Percentiles rank a stretch among this genome's conserved stretches.
These are phyloP conservation scores for Chiloscyllium punctatum DNA, from an alignment of 2,797 vertebrate genomes.

Conservation along the genomic window DNA sequence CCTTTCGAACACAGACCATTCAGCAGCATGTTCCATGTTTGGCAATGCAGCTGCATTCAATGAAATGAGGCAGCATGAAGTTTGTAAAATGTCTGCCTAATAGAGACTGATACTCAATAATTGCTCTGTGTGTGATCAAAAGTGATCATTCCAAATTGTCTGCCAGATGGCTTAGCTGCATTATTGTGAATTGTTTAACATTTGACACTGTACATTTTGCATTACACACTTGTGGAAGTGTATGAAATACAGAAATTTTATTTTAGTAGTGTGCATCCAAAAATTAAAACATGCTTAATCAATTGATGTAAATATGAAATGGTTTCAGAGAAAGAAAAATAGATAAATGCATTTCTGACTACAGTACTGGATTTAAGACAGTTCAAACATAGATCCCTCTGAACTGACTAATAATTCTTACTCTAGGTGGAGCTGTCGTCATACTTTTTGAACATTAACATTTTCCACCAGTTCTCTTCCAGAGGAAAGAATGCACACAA, in stretches of 20 bases:
- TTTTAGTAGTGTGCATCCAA: neutral
- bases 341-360: neutral
- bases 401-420: neutral
- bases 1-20: neutral
- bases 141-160: neutral
- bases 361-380: neutral
- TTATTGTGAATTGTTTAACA: neutral
- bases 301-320: neutral
- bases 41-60: neutral
- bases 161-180: neutral
- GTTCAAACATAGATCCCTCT: neutral
- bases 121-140: neutral
- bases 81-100: neutral
- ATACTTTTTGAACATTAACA: neutral
- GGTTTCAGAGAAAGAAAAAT: neutral
- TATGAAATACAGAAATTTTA: neutral
- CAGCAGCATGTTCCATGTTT: neutral
- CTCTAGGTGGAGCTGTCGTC: conserved; percentile 31
- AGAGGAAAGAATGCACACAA: neutral
- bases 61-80: neutral
- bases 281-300: neutral
- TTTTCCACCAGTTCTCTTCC: neutral
- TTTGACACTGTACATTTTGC: neutral
- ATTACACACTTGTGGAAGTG: neutral
- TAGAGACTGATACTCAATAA: neutral